Conservation (phyloP, 2,797 vertebrate species). For the Orestias chungarensis region DNA sequence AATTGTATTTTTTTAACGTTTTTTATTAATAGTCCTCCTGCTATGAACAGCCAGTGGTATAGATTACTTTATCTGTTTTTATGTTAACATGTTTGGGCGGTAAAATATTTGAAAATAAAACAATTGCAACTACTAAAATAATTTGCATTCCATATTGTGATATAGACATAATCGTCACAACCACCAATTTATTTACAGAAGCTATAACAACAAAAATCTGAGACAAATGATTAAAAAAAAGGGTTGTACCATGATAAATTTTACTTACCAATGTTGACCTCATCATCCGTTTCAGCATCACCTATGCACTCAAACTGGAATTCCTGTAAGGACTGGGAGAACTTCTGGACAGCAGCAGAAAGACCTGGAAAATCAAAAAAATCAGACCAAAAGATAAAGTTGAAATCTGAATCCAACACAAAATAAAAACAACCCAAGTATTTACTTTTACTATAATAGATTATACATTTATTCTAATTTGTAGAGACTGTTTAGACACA, state of each 20-base stretch:
- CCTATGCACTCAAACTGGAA: constrained; percentile 99
- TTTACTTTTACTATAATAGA: neutral
- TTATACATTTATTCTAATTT: neutral
- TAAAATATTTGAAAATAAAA: too few species aligned
- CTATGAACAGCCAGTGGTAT: too few species aligned
- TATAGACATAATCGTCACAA: constrained; percentile 16
- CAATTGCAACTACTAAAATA: too few species aligned
- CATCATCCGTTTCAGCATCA: constrained; percentile 98
- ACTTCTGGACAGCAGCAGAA: constrained; percentile 96
- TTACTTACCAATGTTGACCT: constrained; percentile 96
- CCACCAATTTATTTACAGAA: constrained; percentile 23
- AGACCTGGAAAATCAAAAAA: constrained; percentile 82
- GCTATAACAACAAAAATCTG: constrained; percentile 41
- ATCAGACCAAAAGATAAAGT: constrained; percentile 20
- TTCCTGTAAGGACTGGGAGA: constrained; percentile 96
- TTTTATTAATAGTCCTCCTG: too few species aligned
- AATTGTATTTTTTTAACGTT: too few species aligned
- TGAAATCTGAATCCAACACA: neutral
- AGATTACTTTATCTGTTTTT: too few species aligned
- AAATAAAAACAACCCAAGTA: neutral
- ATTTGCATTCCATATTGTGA: neutral
- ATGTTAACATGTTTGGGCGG: too few species aligned
- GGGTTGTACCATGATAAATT: constrained; percentile 57
- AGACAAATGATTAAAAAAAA: constrained; percentile 40
- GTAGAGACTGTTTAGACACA: neutral